Evolutionary conservation across 2,113 vertebrate species (phyloP).

Genomic region (Xiphias gladius): DNA sequence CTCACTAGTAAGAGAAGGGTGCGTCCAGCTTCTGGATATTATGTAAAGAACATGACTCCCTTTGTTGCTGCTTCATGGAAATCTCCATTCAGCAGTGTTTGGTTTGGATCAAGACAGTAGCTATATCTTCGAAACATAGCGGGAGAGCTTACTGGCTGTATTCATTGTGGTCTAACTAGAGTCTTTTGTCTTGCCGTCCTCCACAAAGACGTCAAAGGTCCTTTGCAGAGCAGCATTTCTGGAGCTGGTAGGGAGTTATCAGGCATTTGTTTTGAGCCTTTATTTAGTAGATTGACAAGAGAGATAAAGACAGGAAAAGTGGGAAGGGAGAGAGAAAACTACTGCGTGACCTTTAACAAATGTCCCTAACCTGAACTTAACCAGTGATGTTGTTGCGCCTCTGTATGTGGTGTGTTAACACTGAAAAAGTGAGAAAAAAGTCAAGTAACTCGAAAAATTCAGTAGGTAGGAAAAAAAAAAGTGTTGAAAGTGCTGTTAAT

Average conservation of each 20-base stretch:
- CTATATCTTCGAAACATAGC: conserved; percentile 3
- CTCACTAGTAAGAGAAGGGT: conserved; percentile 27
- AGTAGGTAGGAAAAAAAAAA: too few relatives aligned
- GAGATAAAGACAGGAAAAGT: too few relatives aligned
- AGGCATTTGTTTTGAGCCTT: too few relatives aligned
- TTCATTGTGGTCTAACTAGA: conserved; percentile 2
- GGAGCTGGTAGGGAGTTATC: neutral
- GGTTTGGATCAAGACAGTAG: conserved; percentile 46
- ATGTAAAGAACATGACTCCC: conserved; percentile 43
- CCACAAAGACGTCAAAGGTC: conserved; percentile 7
- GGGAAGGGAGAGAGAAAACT: too few relatives aligned
- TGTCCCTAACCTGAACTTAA: too few relatives aligned
- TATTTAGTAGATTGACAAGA: too few relatives aligned
- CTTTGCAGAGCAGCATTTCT: neutral
- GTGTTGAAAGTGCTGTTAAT: too few relatives aligned
- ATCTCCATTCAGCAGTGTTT: conserved; percentile 60
- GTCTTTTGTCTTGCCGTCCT: neutral
- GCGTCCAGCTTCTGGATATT: conserved; percentile 22
- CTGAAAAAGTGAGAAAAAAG: too few relatives aligned
- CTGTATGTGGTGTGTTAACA: too few relatives aligned
- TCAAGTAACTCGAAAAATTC: too few relatives aligned
- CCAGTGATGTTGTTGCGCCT: too few relatives aligned
- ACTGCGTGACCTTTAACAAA: too few relatives aligned
- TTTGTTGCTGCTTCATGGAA: conserved; percentile 59
- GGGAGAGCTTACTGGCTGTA: neutral